A percentile compares a stretch with the other conserved stretches of the same genome.
phyloP scores from a whole-genome alignment of 2,113 vertebrate species.

The Corvus hawaiiensis region DNA sequence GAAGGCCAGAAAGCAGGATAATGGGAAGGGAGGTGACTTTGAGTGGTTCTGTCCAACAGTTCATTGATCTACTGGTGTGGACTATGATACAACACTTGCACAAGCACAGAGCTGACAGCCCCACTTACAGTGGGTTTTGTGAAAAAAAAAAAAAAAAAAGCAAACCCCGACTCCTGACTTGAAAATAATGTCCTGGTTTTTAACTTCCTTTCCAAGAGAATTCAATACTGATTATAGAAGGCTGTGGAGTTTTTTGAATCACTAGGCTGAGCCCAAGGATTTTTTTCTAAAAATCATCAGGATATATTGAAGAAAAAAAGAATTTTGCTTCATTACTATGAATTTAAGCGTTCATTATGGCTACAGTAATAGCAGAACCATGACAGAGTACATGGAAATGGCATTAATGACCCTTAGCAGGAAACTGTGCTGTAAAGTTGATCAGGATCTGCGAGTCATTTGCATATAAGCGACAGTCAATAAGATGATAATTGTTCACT shows the following conservation, averaged over 20 bases:
- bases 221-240: background rate
- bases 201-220: background rate
- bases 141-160: background rate
- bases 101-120: background rate
- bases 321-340: background rate
- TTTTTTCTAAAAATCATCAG: background rate
- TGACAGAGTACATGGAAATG: background rate
- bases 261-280: background rate
- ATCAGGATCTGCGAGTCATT: background rate
- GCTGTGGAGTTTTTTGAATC: background rate
- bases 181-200: background rate
- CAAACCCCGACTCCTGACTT: background rate
- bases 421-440: background rate
- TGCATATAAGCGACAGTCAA: background rate
- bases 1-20: slow-evolving; percentile 42
- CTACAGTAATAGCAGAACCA: background rate
- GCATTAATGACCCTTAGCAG: background rate
- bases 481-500: background rate
- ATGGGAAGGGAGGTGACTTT: slow-evolving; percentile 34
- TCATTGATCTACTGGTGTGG: slow-evolving; percentile 16
- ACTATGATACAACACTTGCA: background rate
- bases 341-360: background rate
- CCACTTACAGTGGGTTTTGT: accelerated
- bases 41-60: slow-evolving; percentile 29
- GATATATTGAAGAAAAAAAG: background rate